Evolutionary conservation across 2,113 vertebrate species (phyloP).

Genomic region (Grantiella picta): DNA sequence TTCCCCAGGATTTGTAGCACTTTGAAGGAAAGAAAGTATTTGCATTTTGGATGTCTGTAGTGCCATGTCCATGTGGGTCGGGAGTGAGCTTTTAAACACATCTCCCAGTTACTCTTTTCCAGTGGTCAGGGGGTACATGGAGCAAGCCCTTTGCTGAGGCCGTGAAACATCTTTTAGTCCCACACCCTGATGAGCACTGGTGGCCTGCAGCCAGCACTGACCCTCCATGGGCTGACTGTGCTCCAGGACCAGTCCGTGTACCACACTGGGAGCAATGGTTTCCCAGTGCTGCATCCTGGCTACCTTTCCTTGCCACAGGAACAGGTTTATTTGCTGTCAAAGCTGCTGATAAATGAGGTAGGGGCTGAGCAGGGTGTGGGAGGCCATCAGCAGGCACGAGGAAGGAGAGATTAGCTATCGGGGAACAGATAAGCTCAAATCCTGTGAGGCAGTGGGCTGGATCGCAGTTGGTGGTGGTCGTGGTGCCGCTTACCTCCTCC

Average conservation of each 20-base stretch:
- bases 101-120: background rate
- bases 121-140: background rate
- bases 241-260: background rate
- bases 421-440: background rate
- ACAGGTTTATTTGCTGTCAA: background rate
- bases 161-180: background rate
- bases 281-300: background rate
- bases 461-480: background rate
- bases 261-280: background rate
- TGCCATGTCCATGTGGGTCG: rapidly evolving
- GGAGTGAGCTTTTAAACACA: rapidly evolving
- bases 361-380: background rate
- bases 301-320: background rate
- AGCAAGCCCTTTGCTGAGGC: background rate
- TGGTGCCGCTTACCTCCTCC: rapidly evolving
- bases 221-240: background rate
- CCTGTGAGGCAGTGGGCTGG: rapidly evolving
- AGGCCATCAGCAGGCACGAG: rapidly evolving
- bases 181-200: rapidly evolving
- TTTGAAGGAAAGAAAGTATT: background rate
- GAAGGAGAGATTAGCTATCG: background rate
- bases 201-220: background rate
- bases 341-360: background rate
- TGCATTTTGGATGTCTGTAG: background rate
- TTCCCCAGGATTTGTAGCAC: background rate